Evolutionary conservation across 1,140 invertebrate genomes (phyloP).

Genomic region (Calephelis nemesis): DNA sequence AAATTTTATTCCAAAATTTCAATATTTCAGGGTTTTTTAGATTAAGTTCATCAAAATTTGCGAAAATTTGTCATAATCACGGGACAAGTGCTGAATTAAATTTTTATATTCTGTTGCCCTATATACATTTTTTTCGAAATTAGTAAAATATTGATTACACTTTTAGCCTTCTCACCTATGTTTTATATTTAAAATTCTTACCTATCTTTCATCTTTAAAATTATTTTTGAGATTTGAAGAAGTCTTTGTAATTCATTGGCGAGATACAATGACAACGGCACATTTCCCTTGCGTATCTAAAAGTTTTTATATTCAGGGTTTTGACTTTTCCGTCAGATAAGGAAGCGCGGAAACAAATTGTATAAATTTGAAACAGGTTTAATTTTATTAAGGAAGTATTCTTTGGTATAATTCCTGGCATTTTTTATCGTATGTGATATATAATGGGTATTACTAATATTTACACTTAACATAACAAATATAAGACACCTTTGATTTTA

Average conservation of each 20-base stretch:
- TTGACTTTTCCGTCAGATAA: constrained; percentile 15
- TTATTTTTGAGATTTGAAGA: not conserved
- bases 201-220: not conserved
- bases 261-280: constrained; percentile 7
- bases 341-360: constrained; percentile 12
- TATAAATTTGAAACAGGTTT: not conserved
- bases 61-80: no score
- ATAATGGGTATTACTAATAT: no score
- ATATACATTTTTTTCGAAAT: no score
- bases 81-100: no score
- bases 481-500: no score
- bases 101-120: no score
- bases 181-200: not conserved
- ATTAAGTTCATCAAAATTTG: no score
- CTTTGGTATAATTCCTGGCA: no score
- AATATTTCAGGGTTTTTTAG: no score
- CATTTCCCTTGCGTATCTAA: constrained; percentile 21
- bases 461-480: no score
- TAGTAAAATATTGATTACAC: not conserved
- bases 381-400: not conserved
- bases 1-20: no score
- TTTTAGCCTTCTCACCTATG: not conserved
- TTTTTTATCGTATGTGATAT: no score
- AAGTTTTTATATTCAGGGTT: constrained; percentile 25
- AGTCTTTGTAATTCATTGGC: not conserved